Percentiles rank a stretch among this genome's conserved stretches.
phyloP scores from a whole-genome alignment of 2,797 vertebrate genomes.

The Thalassophryne amazonica region DNA sequence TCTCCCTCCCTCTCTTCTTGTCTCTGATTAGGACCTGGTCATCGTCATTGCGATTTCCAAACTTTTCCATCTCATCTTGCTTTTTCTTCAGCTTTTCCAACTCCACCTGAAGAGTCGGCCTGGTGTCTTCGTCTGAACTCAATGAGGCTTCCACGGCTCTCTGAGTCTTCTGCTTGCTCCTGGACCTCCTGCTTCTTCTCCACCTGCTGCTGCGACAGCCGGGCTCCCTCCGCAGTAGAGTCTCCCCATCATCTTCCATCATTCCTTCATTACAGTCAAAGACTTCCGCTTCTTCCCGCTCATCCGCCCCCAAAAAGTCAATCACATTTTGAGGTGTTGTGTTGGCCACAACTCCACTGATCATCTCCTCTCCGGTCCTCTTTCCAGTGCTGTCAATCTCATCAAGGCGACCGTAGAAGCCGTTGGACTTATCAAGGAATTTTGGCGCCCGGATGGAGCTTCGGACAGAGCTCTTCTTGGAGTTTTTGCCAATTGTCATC shows the following conservation, averaged over 20 bases:
- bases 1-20: constrained; percentile 55
- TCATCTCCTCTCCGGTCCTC: constrained; percentile 3
- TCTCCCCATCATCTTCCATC: constrained; percentile 71
- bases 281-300: constrained; percentile 35
- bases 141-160: constrained; percentile 8
- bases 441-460: constrained; percentile 68
- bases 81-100: constrained; percentile 6
- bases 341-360: neutral
- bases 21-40: constrained; percentile 73
- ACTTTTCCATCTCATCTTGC: constrained; percentile 14
- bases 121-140: constrained; percentile 6
- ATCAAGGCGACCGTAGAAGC: constrained; percentile 77
- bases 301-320: neutral
- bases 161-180: constrained; percentile 58
- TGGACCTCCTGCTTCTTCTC: constrained; percentile 76
- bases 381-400: constrained; percentile 42
- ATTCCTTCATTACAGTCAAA: constrained; percentile 58
- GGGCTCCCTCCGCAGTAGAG: constrained; percentile 67
- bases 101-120: constrained; percentile 2
- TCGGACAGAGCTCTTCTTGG: constrained; percentile 57
- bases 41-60: constrained; percentile 42
- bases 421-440: constrained; percentile 73
- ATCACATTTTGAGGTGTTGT: neutral
- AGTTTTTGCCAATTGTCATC: constrained; percentile 78
- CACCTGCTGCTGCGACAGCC: constrained; percentile 69